These are phyloP conservation scores for Zootermopsis nevadensis DNA, from an alignment of 2,888 invertebrate genomes.

Conservation along the genomic window DNA sequence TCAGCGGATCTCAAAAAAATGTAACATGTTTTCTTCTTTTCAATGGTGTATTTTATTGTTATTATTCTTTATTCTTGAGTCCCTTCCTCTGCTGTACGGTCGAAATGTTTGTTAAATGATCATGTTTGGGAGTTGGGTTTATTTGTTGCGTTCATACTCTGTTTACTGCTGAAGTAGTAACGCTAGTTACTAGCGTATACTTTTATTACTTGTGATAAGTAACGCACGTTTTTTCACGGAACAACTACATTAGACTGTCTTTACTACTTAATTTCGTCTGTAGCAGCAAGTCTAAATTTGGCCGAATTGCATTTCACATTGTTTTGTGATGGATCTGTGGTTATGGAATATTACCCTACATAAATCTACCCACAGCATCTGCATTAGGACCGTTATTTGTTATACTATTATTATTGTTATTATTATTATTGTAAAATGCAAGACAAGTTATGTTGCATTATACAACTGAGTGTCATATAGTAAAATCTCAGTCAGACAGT, in stretches of 20 bases:
- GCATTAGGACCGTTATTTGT: too few species aligned
- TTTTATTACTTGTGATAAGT: not conserved
- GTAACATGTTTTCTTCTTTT: constrained; percentile 1
- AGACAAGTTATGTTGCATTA: too few species aligned
- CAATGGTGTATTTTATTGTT: not conserved
- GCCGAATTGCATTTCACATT: too few species aligned
- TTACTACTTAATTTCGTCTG: too few species aligned
- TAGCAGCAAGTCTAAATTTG: too few species aligned
- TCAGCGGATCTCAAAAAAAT: not conserved
- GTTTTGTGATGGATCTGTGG: too few species aligned
- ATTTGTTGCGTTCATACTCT: not conserved
- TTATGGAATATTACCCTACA: too few species aligned
- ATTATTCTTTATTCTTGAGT: not conserved
- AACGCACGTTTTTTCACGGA: not conserved
- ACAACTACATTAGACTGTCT: not conserved
- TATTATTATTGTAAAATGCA: too few species aligned
- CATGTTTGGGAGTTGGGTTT: not conserved
- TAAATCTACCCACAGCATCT: too few species aligned
- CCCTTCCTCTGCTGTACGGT: not conserved
- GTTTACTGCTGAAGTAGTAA: not conserved
- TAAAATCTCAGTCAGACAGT: too few species aligned
- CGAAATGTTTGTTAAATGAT: not conserved
- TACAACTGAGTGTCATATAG: too few species aligned
- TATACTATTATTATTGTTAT: too few species aligned
- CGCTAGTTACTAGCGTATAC: not conserved